A percentile compares a stretch with the other conserved stretches of the same genome.
Evolutionary conservation across 2,888 invertebrate genomes (phyloP).

Genomic region (Sceliomorpha sp.): DNA sequence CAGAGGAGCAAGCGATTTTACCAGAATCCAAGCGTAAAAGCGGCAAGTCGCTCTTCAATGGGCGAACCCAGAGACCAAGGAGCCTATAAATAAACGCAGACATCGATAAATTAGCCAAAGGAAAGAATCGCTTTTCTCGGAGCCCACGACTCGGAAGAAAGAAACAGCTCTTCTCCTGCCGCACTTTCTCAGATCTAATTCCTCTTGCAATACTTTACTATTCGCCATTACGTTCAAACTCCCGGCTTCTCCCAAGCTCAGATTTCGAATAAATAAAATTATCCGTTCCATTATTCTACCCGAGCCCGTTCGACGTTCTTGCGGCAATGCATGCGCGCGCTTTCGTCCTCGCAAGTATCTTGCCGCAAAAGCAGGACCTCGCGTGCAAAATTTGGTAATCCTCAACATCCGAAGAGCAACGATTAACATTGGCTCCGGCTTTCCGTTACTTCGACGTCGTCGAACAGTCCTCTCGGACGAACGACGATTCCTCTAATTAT

Average conservation of each 20-base stretch:
- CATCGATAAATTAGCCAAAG: slow-evolving; percentile 56
- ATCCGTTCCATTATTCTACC: too few species aligned
- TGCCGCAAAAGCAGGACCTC: too few species aligned
- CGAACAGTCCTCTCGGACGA: too few species aligned
- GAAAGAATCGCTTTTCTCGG: slow-evolving; percentile 46
- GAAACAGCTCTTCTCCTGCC: slow-evolving; percentile 42
- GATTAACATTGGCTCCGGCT: too few species aligned
- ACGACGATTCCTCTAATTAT: too few species aligned
- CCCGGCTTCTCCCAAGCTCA: slow-evolving; percentile 37
- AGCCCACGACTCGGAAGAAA: slow-evolving; percentile 38
- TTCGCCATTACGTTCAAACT: slow-evolving; percentile 35
- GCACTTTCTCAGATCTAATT: slow-evolving; percentile 39
- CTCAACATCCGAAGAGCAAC: too few species aligned
- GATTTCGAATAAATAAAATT: slow-evolving; percentile 35
- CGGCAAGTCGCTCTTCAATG: slow-evolving; percentile 50
- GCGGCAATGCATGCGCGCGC: too few species aligned
- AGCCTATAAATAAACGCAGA: slow-evolving; percentile 57
- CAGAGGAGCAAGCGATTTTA: slow-evolving; percentile 39
- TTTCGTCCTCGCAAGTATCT: too few species aligned
- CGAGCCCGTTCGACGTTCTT: too few species aligned
- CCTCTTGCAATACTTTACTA: slow-evolving; percentile 39
- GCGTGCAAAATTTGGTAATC: too few species aligned
- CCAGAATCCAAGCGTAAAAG: slow-evolving; percentile 49
- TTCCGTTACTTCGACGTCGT: too few species aligned
- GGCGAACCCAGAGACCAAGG: slow-evolving; percentile 48